Evolutionary conservation across 2,888 invertebrate species (phyloP), one percentile per base, ranked within the genome.

Genomic region (Adineta ricciae): DNA sequence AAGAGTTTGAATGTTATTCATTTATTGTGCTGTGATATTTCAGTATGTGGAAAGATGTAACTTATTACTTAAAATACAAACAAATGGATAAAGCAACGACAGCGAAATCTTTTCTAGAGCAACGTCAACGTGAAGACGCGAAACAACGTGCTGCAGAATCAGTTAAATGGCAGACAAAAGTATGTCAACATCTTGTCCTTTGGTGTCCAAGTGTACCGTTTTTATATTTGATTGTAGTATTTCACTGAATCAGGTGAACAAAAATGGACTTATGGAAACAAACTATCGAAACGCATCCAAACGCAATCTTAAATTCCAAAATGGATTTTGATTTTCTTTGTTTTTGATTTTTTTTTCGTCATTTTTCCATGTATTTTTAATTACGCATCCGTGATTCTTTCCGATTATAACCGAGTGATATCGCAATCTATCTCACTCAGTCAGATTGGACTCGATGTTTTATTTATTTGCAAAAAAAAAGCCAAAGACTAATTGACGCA

Each of bases 21-120:
- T 85, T 64, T 83, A 4, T 4, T 52, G 16, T n/a, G n/a, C n/a
- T n/a, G n/a, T n/a, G 4, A 24, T 21, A 21, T 52, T 52, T 52
- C 7, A 91, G 92, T 90, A 93, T 99, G 89, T 99, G 99, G 99
- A 94, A 95, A 88, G 95, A 98, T 91, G 98, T 99, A 32, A 99
- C 98, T 19, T 94, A 94, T 88, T 96, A 96, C 87, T 93, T 99
- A 88, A 94, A 94, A 88, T 93, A 93, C 87, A 94, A 94, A 89
- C 94, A 97, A 91, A 95, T 97, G 88, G 95, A 96, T 89, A 93
- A 93, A 88, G 99, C 99, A 83, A 97, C 98, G 52, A 93, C 93
- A 88, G 95, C 95, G 87, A 99, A 99, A 92, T 94, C 93, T 87
- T 91, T 92, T 88, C 93, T 99, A 85, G 99, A 99, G 92, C 97